Evolutionary conservation across 2,888 invertebrate species (phyloP), one percentile per base, ranked within the genome.

Genomic region (Sinotaia quadrata): DNA sequence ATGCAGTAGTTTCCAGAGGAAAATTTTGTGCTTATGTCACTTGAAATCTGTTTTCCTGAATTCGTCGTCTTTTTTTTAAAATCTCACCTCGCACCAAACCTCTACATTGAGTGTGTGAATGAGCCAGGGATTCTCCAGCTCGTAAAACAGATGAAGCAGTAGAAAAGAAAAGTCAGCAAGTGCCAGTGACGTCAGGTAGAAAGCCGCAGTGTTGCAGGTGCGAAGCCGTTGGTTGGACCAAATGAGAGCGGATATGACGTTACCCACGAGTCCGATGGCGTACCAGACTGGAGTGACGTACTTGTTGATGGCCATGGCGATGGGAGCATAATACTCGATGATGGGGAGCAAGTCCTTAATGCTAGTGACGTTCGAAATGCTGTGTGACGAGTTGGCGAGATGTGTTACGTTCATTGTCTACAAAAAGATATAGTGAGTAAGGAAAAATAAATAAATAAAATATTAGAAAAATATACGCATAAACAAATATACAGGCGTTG

Each of bases 251-350:
- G 87, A 84, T n/a, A 85, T 58, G 31, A 79, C 69, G 74, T 87
- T 87, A 7, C 87, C 87, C 29, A 81, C 65, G 58, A 84, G 72
- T 2, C 87, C 87, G n/a, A 87, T 74, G 12, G 79, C 52, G 68
- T 84, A 85, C 84, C 85, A 86, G 7, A 87, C 63, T 2, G 85
- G 80, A 5, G 86, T 84, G n/a, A 85, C 74, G 65, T 76, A 75
- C 51, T 84, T 75, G 74, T 86, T 85, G 15, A 84, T 71, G 5
- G 72, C n/a, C 18, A 86, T 68, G 8, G 83, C 79, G 2, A 73
- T 72, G 8, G 81, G 78, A 7, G 78, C 74, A 69, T 76, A 74
- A 47, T 74, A 67, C 37, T 76, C 47, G 12, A 76, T 60, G 33
- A 75, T 73, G 8, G 63, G 61, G 2, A 75, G 61, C 29, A 76